Evolutionary conservation across 2,888 invertebrate genomes (phyloP).

Genomic region (Chrysolina oricalcia): DNA sequence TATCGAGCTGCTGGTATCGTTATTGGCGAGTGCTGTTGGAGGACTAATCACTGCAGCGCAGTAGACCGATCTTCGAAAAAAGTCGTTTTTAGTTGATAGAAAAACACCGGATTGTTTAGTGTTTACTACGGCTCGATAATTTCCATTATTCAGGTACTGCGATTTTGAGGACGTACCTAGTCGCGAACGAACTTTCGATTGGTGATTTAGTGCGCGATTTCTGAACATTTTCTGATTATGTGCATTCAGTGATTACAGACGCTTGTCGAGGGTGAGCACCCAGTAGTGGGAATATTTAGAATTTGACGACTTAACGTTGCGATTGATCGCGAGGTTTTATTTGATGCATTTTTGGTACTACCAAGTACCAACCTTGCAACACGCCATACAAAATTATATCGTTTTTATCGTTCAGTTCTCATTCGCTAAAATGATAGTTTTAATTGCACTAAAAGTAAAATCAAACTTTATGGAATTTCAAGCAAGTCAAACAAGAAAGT

Average conservation of each 20-base stretch:
- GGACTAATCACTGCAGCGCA: conserved; percentile 23
- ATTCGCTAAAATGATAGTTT: too few relatives aligned
- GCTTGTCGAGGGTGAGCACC: not conserved
- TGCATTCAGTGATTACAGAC: not conserved
- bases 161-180: conserved; percentile 9
- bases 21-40: conserved; percentile 30
- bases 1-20: conserved; percentile 34
- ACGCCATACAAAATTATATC: too few relatives aligned
- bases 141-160: conserved; percentile 23
- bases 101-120: conserved; percentile 22
- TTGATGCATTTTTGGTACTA: too few relatives aligned
- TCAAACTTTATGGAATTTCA: too few relatives aligned
- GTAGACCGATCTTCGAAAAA: conserved; percentile 28
- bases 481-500: too few relatives aligned
- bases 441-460: too few relatives aligned
- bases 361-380: too few relatives aligned
- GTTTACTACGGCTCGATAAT: conserved; percentile 10
- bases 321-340: too few relatives aligned
- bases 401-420: too few relatives aligned
- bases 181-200: not conserved
- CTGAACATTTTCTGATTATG: not conserved
- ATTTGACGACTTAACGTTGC: too few relatives aligned
- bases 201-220: conserved; percentile 7
- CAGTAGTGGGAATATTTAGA: too few relatives aligned
- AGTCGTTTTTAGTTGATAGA: conserved; percentile 27